Base-by-base conservation (phyloP, 2,797 vertebrate species). In the Gymnothorax javanicus region DNA sequence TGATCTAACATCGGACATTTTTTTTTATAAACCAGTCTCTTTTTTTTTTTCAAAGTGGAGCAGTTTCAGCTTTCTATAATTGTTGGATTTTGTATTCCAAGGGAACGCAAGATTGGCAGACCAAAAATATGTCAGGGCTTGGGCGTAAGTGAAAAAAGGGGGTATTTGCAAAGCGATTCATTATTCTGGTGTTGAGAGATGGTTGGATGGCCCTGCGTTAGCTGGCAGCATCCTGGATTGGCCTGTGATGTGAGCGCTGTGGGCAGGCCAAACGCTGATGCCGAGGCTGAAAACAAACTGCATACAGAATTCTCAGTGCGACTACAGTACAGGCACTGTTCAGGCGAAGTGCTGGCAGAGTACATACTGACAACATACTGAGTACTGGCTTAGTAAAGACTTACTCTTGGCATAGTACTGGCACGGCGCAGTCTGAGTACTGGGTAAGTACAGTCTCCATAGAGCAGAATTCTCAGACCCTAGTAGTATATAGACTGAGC, bases 31-130 rank as follows among this genome's bases (percentile, higher is more conserved):
- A 73, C 25, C 33, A 73, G 43, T 73, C 71, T 27, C 9, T 27
- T 17, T 43, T 62, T 69, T 71, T 17, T 43, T 62, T 69, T 69
- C 64, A 69, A 77, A 77, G 1, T 12, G 33, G 71, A 75, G 5
- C 1, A 77, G 27, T 50, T 43, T 50, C 73, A 43, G 27, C 73
- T 43, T 43, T 43, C 11, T 77, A 15, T 77, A 17, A 77, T 77
- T 17, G 13, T 77, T 17, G 73, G 73, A 77, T 17, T 73, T 77
- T 77, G 73, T 15, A 77, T 77, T 77, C 73, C 73, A 77, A 77
- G 13, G 15, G 27, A 77, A 77, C 27, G 52, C 27, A 77, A 50
- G 43, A 77, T 17, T 43, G 73, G 27, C 73, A 17, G 73, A 17
- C 13, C 43, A 27, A 77, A 77, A 77, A 77, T 77, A 77, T 77